Base-by-base conservation (phyloP, 2,113 vertebrate genomes). In the Diglossa brunneiventris region DNA sequence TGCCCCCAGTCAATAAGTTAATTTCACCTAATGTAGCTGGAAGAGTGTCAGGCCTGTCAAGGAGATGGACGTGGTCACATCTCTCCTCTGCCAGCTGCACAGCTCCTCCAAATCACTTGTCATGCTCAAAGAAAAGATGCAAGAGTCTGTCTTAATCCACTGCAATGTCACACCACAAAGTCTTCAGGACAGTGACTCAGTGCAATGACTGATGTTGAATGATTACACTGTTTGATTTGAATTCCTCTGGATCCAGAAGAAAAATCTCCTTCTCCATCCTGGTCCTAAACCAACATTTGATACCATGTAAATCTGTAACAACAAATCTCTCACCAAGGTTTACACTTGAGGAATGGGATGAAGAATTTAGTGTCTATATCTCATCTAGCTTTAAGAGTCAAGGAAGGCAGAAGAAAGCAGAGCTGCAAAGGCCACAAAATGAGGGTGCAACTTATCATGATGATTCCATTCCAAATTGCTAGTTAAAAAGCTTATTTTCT, bases 181-280 rank as follows among this genome's bases (percentile, higher is more conserved):
- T 92, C 96, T 95, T 88, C 79, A 83, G 83, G 85, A 95, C 88
- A 91, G 89, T 97, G 97, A 97, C 96, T 97, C 95, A 97, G 61
- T 69, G 67, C 90, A 93, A 30, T 72, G 81, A 78, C 83, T 87
- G 86, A 62, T 74, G 82, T 15, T 83, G 92, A 97, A 81, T 95
- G 85, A 92, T 44, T 35, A 24, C 69, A 18, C 87, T 90, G 52
- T 75, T 89, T 90, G 15, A 86, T 76, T 90, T 74, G 52, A 97
- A 94, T 89, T 70, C 78, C 47, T 92, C 69, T 87, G 39, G 70
- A 52, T 70, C 52, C 72, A 94, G 83, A 39, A 72, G 84, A 92
- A 94, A 87, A 64, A 75, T 87, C 81, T 87, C 35, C 56, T 81
- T 63, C 87, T 87, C 92, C 61, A 47, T 63, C 46, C 68, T 79